Percentiles rank a stretch among this genome's conserved stretches.
phyloP scores from a whole-genome alignment of 2,797 vertebrate species.

The Aldrovandia affinis region DNA sequence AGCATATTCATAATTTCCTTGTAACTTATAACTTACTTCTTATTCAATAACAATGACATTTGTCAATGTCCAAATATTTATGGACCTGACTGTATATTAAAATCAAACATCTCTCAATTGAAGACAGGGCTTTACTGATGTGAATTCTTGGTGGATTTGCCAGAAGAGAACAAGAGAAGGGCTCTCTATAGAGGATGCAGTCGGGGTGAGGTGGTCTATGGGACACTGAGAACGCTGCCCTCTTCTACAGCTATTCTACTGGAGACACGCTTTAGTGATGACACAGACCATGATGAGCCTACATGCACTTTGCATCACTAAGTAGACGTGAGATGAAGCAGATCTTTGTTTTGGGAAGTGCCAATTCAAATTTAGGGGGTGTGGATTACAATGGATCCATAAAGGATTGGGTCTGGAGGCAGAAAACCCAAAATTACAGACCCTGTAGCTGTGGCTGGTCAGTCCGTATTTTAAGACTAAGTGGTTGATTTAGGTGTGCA shows the following conservation, averaged over 20 bases:
- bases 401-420: neutral
- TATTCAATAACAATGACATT: too few species aligned
- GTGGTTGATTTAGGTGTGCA: too few species aligned
- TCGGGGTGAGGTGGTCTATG: neutral
- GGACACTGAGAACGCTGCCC: neutral
- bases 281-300: neutral
- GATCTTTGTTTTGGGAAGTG: constrained; percentile 26
- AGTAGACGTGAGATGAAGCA: neutral
- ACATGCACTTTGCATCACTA: neutral
- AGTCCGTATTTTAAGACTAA: too few species aligned
- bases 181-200: neutral
- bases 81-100: too few species aligned
- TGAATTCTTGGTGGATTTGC: neutral
- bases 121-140: neutral
- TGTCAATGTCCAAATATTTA: too few species aligned
- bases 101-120: neutral
- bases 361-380: neutral
- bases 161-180: neutral
- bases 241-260: neutral
- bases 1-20: too few species aligned
- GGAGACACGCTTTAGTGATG: neutral
- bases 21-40: too few species aligned
- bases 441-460: neutral
- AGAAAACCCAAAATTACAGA: neutral
- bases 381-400: neutral